phyloP scores from a whole-genome alignment of 2,888 invertebrate species.

The Phanerotoma sp. region DNA sequence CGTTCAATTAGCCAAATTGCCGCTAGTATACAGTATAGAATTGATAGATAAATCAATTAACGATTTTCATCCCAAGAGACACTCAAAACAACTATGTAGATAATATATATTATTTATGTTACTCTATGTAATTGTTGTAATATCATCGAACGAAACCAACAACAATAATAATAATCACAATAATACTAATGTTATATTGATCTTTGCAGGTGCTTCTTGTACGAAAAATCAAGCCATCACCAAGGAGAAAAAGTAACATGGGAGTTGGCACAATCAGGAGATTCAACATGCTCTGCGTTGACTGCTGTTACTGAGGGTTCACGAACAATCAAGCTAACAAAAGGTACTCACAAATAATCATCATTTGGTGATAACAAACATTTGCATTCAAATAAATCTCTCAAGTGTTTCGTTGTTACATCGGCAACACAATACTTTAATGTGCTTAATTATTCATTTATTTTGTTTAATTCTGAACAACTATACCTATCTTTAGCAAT shows the following conservation, averaged over 20 bases:
- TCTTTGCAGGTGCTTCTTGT: slow-evolving; percentile 72
- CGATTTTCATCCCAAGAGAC: slow-evolving; percentile 20
- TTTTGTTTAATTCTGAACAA: too few relatives aligned
- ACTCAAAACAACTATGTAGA: slow-evolving; percentile 12
- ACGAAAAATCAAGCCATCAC: slow-evolving; percentile 61
- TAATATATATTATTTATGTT: slow-evolving; percentile 13
- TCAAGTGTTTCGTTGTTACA: too few relatives aligned
- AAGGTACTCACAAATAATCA: slow-evolving; percentile 62
- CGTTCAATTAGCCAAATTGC: slow-evolving; percentile 45
- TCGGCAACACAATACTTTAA: too few relatives aligned
- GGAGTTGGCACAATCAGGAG: slow-evolving; percentile 74
- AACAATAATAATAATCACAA: not conserved
- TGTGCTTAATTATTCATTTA: too few relatives aligned
- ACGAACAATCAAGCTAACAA: slow-evolving; percentile 74
- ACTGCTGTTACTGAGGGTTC: slow-evolving; percentile 77
- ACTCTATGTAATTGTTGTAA: not conserved
- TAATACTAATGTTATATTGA: slow-evolving; percentile 8
- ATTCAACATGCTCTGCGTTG: slow-evolving; percentile 78
- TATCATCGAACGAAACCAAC: not conserved
- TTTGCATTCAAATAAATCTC: too few relatives aligned
- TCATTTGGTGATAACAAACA: too few relatives aligned
- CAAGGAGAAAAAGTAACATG: slow-evolving; percentile 61
- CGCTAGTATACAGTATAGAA: slow-evolving; percentile 30
- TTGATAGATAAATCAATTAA: slow-evolving; percentile 43
- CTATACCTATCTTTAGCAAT: too few relatives aligned